These are phyloP conservation scores for Adineta ricciae DNA, from an alignment of 2,888 invertebrate species.

Conservation along the genomic window DNA sequence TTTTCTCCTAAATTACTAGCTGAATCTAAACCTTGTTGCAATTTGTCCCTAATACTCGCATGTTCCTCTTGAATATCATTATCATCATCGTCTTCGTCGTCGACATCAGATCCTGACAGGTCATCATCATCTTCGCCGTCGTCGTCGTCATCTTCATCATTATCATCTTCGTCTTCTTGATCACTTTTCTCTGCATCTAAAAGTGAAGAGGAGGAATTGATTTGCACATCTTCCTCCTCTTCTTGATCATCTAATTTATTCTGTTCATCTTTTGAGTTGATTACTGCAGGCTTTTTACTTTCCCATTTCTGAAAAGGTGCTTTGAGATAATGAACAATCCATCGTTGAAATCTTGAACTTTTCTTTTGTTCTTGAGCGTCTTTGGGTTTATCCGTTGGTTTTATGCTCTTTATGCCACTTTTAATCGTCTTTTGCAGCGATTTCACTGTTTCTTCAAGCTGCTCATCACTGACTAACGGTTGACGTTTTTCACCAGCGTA, in stretches of 20 bases:
- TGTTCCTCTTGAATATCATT: background rate
- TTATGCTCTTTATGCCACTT: background rate
- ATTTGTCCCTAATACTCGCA: background rate
- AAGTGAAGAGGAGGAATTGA: background rate
- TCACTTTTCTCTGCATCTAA: background rate
- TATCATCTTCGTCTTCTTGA: background rate
- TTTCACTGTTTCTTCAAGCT: background rate
- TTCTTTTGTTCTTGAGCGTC: background rate
- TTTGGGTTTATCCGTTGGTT: background rate
- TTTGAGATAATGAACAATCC: constrained; percentile 15
- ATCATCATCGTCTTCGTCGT: background rate
- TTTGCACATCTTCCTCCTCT: background rate
- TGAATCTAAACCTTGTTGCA: background rate
- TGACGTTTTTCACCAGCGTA: background rate
- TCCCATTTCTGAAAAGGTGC: background rate
- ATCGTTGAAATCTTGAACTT: background rate
- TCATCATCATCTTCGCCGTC: background rate
- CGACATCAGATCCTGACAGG: background rate
- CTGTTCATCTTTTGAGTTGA: background rate
- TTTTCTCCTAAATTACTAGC: background rate
- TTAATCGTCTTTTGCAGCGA: background rate
- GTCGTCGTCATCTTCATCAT: background rate
- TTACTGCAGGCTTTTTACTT: background rate
- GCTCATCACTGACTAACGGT: background rate
- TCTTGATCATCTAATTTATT: background rate